These are phyloP conservation scores for Drosophila lacertosa DNA, from an alignment of 1,140 invertebrate species.

Conservation along the genomic window DNA sequence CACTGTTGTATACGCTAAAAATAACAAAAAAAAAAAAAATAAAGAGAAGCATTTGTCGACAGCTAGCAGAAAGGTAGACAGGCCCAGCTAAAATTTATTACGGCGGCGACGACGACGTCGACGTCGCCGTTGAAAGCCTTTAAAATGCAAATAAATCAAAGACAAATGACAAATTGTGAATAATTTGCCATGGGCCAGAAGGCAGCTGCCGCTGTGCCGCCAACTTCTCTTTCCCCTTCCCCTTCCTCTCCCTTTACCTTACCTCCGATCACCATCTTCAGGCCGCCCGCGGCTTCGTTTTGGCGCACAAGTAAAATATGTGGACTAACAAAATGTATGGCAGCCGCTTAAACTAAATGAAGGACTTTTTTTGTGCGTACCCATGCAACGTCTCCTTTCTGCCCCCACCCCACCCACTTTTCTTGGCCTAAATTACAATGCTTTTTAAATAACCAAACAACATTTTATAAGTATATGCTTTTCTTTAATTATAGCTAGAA, in stretches of 20 bases:
- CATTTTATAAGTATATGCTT: conserved; percentile 12
- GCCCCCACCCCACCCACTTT: no score
- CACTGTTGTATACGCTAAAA: conserved; percentile 13
- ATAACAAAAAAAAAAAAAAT: conserved; percentile 26
- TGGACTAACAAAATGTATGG: conserved; percentile 75
- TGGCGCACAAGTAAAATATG: conserved; percentile 65
- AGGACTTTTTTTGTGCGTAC: conserved; percentile 58
- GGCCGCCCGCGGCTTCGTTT: not conserved
- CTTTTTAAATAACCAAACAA: conserved; percentile 18
- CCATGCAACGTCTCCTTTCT: not conserved
- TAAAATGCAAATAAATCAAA: conserved; percentile 83
- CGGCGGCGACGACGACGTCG: conserved; percentile 67
- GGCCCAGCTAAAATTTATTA: conserved; percentile 76
- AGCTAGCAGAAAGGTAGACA: conserved; percentile 78
- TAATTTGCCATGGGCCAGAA: conserved; percentile 79
- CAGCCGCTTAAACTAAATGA: conserved; percentile 80
- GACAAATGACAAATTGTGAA: conserved; percentile 83
- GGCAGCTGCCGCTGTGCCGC: conserved; percentile 31
- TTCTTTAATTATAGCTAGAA: not conserved
- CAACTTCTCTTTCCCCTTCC: not conserved
- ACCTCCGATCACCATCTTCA: not conserved
- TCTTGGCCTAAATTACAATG: conserved; percentile 35
- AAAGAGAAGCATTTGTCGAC: conserved; percentile 64
- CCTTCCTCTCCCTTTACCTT: not conserved
- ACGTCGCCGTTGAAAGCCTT: conserved; percentile 74